Evolutionary conservation across 1,140 invertebrate species (phyloP).

Genomic region (Zaprionus lachaisei): DNA sequence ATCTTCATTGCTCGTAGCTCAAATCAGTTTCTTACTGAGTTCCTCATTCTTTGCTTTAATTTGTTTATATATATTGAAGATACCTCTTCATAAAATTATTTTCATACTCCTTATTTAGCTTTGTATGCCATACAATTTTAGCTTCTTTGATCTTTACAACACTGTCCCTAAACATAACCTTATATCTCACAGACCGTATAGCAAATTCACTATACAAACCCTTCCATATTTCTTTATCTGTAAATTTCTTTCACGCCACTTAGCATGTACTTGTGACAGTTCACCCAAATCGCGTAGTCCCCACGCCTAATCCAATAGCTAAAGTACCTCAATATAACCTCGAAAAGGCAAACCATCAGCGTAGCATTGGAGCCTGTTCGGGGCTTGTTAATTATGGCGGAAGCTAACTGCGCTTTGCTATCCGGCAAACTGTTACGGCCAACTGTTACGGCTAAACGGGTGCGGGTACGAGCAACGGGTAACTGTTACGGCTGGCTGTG

Average conservation of each 20-base stretch:
- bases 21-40: background rate
- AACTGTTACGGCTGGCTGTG: constrained; percentile 6
- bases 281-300: background rate
- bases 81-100: too few relatives aligned
- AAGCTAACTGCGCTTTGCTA: constrained; percentile 23
- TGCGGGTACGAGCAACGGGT: background rate
- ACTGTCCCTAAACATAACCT: background rate
- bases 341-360: constrained; percentile 32
- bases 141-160: background rate
- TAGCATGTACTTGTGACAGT: background rate
- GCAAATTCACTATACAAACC: background rate
- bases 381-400: constrained; percentile 70
- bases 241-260: background rate
- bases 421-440: background rate
- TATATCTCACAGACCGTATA: background rate
- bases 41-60: too few relatives aligned
- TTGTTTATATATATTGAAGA: too few relatives aligned
- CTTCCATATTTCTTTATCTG: background rate
- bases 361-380: constrained; percentile 59
- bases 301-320: background rate
- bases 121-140: background rate
- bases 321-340: constrained; percentile 13
- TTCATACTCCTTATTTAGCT: background rate
- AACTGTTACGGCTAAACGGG: background rate
- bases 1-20: background rate